Percentiles rank a stretch among this genome's conserved stretches.
phyloP scores from a whole-genome alignment of 2,113 vertebrate genomes.

The Tachycineta bicolor region DNA sequence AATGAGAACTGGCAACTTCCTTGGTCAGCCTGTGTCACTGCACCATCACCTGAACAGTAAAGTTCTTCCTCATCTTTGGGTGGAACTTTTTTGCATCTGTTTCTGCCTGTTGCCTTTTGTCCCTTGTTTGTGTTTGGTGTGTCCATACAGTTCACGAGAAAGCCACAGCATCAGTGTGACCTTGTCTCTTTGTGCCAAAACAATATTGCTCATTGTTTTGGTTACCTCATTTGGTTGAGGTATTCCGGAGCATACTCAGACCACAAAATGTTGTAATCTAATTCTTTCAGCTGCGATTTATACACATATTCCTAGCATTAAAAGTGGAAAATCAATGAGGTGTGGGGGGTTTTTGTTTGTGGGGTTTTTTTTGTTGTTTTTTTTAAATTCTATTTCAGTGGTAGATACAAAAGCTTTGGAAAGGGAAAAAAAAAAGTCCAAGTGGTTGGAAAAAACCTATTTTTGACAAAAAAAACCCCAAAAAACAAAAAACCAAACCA shows the following conservation, averaged over 20 bases:
- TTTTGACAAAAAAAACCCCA: background rate
- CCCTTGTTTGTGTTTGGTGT: background rate
- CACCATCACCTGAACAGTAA: background rate
- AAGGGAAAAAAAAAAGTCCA: fast-evolving
- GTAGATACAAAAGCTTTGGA: background rate
- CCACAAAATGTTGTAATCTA: background rate
- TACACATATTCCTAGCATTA: background rate
- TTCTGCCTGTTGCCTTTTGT: background rate
- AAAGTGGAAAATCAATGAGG: background rate
- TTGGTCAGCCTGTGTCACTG: background rate
- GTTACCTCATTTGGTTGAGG: no score
- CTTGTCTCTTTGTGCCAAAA: background rate
- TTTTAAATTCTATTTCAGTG: background rate
- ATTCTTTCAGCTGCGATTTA: background rate
- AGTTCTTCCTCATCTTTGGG: background rate
- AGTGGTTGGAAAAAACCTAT: background rate
- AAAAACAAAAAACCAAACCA: background rate
- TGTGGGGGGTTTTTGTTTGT: no score
- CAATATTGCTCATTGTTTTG: background rate
- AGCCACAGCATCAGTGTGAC: background rate
- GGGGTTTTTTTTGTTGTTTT: background rate
- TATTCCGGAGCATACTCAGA: background rate
- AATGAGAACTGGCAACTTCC: fast-evolving
- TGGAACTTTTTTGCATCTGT: background rate
- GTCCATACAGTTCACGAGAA: background rate